Evolutionary conservation across 2,113 vertebrate genomes (phyloP).

Genomic region (Lamprologus speciosus): DNA sequence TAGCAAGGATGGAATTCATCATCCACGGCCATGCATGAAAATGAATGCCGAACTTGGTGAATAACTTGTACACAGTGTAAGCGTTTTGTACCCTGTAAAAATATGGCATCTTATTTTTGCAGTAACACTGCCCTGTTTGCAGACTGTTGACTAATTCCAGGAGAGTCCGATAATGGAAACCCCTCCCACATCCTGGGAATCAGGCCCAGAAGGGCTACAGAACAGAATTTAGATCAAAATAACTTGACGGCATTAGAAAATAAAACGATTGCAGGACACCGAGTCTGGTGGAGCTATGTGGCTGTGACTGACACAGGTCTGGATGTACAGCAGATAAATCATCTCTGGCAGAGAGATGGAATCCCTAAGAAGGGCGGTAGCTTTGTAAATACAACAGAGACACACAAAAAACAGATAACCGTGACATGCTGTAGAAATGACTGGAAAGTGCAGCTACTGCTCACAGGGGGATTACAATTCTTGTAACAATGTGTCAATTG

Average conservation of each 20-base stretch:
- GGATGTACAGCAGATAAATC: not conserved
- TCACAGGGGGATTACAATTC: not conserved
- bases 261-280: not conserved
- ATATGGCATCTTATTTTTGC: not conserved
- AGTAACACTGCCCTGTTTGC: not conserved
- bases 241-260: not conserved
- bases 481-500: constrained; percentile 6
- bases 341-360: not conserved
- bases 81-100: not conserved
- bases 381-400: not conserved
- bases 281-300: not conserved
- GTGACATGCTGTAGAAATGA: not conserved
- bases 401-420: not conserved
- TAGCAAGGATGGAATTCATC: not conserved
- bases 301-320: not conserved
- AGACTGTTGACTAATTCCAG: not conserved
- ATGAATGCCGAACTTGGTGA: not conserved
- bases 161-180: constrained; percentile 22
- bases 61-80: not conserved
- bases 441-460: not conserved
- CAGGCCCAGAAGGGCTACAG: constrained; percentile 12
- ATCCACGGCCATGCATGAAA: not conserved
- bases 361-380: not conserved
- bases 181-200: constrained; percentile 19
- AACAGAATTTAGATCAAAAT: not conserved